Percentiles rank a stretch among this genome's conserved stretches.
phyloP scores from a whole-genome alignment of 1,140 invertebrate genomes.

The Leptonema lineaticorne region DNA sequence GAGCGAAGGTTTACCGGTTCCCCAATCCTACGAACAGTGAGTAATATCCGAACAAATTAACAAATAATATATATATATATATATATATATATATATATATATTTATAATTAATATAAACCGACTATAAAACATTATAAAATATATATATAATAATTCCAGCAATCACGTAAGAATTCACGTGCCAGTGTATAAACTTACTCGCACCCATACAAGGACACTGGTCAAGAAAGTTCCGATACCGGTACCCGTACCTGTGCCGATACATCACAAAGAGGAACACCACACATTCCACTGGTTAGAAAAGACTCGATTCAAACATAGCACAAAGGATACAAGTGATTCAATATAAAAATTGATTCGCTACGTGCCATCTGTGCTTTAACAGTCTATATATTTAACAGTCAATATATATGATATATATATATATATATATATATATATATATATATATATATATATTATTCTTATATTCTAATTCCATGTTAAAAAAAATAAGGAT shows the following conservation, averaged over 20 bases:
- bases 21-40: constrained; percentile 25
- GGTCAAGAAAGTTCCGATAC: constrained; percentile 36
- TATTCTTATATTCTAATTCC: no score
- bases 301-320: no score
- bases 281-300: constrained; percentile 21
- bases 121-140: background rate
- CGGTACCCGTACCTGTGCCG: constrained; percentile 36
- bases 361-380: no score
- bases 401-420: no score
- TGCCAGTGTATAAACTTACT: constrained; percentile 37
- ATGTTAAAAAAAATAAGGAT: no score
- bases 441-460: no score
- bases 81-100: background rate
- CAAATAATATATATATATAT: background rate
- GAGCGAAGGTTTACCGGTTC: background rate
- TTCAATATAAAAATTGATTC: no score
- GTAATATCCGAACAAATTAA: background rate
- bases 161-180: constrained; percentile 36
- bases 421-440: no score
- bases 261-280: constrained; percentile 31
- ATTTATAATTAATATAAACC: background rate
- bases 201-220: constrained; percentile 33
- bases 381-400: no score
- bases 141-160: constrained; percentile 23
- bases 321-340: no score